Base-by-base conservation (phyloP, 2,113 vertebrate genomes). In the Rhombomys opimus region DNA sequence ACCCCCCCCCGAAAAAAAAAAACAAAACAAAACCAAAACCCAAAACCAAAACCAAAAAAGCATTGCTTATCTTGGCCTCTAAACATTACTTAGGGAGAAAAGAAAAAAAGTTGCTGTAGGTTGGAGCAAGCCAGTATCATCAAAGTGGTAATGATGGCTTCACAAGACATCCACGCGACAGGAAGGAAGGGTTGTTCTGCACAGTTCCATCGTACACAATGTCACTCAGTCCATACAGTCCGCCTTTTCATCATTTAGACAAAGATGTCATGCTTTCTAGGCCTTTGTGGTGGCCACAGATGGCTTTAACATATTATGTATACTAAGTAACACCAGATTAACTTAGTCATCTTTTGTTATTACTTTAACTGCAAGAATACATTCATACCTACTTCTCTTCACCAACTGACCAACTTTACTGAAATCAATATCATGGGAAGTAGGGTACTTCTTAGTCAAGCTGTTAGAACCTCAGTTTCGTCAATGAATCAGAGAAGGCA, bases 341-440 rank as follows among this genome's bases (percentile, higher is more conserved):
- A 46, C 50, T 90, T 27, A 94, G 35, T 93, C 93, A 89, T 54
- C 78, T 76, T 97, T 97, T 96, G 96, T 54, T 32, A 89, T 89
- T 81, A 93, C 72, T 92, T 75, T 88, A 96, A 89, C 95, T 87
- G 67, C 41, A 61, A 59, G 68, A 94, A 84, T 72, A 93, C 88
- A 96, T 95, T 97, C 96, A 90, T 68, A 76, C 54, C 95, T 96
- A 96, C 54, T 91, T 95, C 96, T 95, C 95, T 94, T 75, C 89
- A 96, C 96, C 96, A 86, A 86, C 2, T 63, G 78, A 87, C 32
- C n/a, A n/a, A 81, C 38, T 90, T 96, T 85, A 88, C 95, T 94
- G 87, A 95, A 91, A 73, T 87, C 89, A 87, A 89, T 4, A 85
- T 96, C 67, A 25, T 30, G n/a, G 35, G 80, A 92, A 95, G 73